Conservation (phyloP, 2,888 invertebrate species). For the Bembecia ichneumoniformis region DNA sequence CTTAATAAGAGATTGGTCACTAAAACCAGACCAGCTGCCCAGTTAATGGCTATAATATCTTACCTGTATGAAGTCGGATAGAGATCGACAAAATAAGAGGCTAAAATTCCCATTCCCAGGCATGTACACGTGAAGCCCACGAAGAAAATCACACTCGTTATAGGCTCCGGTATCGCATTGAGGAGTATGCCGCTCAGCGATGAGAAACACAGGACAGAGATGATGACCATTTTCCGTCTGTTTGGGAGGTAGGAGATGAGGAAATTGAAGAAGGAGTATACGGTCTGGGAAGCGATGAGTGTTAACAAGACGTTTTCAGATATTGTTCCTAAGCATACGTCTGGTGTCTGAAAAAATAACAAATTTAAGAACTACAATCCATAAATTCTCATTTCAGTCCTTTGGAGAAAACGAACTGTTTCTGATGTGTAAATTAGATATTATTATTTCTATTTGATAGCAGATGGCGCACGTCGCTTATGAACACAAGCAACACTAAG, state of each 20-base stretch:
- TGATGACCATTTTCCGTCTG: slow-evolving; percentile 65
- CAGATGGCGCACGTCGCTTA: too few species aligned
- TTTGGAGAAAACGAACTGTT: too few species aligned
- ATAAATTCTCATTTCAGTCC: too few species aligned
- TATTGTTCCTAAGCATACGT: slow-evolving; percentile 62
- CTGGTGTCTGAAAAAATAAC: slow-evolving; percentile 34
- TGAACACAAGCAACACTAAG: too few species aligned
- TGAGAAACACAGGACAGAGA: slow-evolving; percentile 62
- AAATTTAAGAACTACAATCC: neutral
- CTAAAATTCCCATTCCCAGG: slow-evolving; percentile 56
- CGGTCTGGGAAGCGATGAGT: slow-evolving; percentile 75
- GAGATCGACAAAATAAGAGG: slow-evolving; percentile 58
- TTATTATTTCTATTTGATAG: too few species aligned
- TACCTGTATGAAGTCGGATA: slow-evolving; percentile 60
- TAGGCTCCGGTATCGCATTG: slow-evolving; percentile 49
- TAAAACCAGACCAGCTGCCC: too few species aligned
- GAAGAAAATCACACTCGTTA: slow-evolving; percentile 54
- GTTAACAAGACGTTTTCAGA: slow-evolving; percentile 75
- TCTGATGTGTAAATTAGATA: neutral
- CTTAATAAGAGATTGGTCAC: too few species aligned
- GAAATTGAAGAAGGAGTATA: slow-evolving; percentile 75
- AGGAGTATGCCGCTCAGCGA: slow-evolving; percentile 63
- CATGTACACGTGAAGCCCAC: slow-evolving; percentile 57
- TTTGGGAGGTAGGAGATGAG: slow-evolving; percentile 65
- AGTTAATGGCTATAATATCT: slow-evolving; percentile 9